Evolutionary conservation across 2,888 invertebrate genomes (phyloP), one percentile per base, ranked within the genome.

Genomic region (Mythimna vitellina): DNA sequence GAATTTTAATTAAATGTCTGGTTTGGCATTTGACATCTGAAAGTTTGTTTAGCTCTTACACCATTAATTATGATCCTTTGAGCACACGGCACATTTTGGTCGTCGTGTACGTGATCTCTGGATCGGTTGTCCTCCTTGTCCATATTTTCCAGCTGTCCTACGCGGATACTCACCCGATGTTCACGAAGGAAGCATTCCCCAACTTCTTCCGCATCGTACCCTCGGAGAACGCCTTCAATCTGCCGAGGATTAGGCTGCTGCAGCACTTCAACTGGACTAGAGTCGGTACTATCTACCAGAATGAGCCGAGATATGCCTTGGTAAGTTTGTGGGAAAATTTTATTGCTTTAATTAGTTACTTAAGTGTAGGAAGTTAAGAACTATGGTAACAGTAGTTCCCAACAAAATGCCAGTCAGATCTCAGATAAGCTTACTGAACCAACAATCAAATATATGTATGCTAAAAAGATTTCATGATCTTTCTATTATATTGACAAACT

Each of bases 91-190:
- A 46, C 1, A 1, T 53, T 32, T 46, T 58, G 1, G 22, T 12
- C 42, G 3, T 53, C n/a, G 38, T 29, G 42, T 32, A 46, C 54
- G 58, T 69, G 62, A 51, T 56, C n/a, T 54, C 22, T 32, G 56
- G 69, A 61, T 38, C 65, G 38, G 67, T 70, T 35, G 66, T 75
- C 81, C 71, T 82, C 86, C 82, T 82, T 84, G 71, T 61, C 4
- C 0, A 1, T 32, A 81, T 94, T 92, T 65, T 94, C 32, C 96
- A 99, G 98, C 96, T 99, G 12, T 99, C 99, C 20, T 99, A 99
- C 93, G 99, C 99, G 8, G 99, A 99, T 93, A 99, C 99, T 7
- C 99, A 99, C 94, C 99, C 99, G 1, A 99, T 99, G 98, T 99
- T 99, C 94, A 98, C 98, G 9, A 98, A 97, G 89, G 98, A 98